These are phyloP conservation scores for Odontesthes bonariensis DNA, from an alignment of 2,113 vertebrate genomes.

Conservation along the genomic window DNA sequence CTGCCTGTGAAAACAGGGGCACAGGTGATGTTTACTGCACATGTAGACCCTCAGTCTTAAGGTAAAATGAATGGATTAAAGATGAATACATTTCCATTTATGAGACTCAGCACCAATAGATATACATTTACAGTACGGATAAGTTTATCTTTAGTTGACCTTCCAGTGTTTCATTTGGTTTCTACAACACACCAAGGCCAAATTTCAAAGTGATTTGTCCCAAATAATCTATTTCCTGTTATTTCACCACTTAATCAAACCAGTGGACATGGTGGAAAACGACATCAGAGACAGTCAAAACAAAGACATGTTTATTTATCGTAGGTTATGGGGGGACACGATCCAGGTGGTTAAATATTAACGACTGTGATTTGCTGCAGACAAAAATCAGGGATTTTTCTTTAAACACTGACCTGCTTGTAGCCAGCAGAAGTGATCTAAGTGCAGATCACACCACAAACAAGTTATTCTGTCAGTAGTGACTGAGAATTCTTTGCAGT, in stretches of 20 bases:
- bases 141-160: neutral
- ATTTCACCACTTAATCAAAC: neutral
- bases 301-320: slow-evolving; percentile 46
- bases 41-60: slow-evolving; percentile 1
- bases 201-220: neutral
- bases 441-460: slow-evolving; percentile 8
- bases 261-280: slow-evolving; percentile 3
- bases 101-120: neutral
- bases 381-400: slow-evolving; percentile 2
- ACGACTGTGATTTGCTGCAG: slow-evolving; percentile 14
- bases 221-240: slow-evolving; percentile 3
- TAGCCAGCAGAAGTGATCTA: neutral
- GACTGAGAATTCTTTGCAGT: slow-evolving; percentile 9
- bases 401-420: slow-evolving; percentile 5
- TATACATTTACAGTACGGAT: neutral
- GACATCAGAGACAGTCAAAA: slow-evolving; percentile 35
- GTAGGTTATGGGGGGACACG: slow-evolving; percentile 14
- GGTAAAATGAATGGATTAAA: slow-evolving; percentile 1
- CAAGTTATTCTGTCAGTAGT: slow-evolving; percentile 1
- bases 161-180: neutral
- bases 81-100: neutral
- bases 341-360: slow-evolving; percentile 58
- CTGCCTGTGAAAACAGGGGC: slow-evolving; percentile 46
- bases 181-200: neutral
- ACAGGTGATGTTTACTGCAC: slow-evolving; percentile 35